Percentiles rank a stretch among this genome's conserved stretches.
phyloP scores from a whole-genome alignment of 1,140 invertebrate species.

The Solenopsis invicta region DNA sequence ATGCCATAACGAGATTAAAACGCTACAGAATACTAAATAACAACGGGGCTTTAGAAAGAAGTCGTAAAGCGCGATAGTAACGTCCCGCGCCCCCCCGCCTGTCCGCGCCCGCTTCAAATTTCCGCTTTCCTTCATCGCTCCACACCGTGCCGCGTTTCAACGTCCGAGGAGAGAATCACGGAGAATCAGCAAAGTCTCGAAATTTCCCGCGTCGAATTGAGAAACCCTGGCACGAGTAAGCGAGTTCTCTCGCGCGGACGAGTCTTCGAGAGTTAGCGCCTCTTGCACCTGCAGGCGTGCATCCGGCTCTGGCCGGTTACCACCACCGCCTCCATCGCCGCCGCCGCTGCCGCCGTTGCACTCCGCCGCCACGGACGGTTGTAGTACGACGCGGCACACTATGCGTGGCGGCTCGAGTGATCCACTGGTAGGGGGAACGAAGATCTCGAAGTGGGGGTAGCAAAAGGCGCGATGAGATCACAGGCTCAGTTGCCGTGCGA shows the following conservation, averaged over 20 bases:
- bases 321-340: constrained; percentile 47
- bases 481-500: constrained; percentile 86
- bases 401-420: constrained; percentile 58
- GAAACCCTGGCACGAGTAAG: not conserved
- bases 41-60: not conserved
- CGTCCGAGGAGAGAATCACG: not conserved
- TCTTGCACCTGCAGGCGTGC: constrained; percentile 41
- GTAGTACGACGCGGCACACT: constrained; percentile 67
- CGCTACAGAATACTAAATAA: constrained; percentile 6
- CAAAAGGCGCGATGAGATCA: constrained; percentile 80
- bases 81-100: not conserved
- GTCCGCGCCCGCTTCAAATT: not conserved
- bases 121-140: not conserved
- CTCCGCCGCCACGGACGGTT: constrained; percentile 66
- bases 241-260: constrained; percentile 38
- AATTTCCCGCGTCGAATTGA: constrained; percentile 6
- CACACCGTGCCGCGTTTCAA: not conserved
- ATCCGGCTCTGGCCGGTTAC: constrained; percentile 60
- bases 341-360: constrained; percentile 32
- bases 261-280: constrained; percentile 34
- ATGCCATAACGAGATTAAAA: constrained; percentile 5
- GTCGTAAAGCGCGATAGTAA: not conserved
- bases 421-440: constrained; percentile 36
- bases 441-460: constrained; percentile 76
- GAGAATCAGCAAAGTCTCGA: not conserved